Evolutionary conservation across 2,797 vertebrate species (phyloP), one percentile per base, ranked within the genome.

Genomic region (Tachyglossus aculeatus): DNA sequence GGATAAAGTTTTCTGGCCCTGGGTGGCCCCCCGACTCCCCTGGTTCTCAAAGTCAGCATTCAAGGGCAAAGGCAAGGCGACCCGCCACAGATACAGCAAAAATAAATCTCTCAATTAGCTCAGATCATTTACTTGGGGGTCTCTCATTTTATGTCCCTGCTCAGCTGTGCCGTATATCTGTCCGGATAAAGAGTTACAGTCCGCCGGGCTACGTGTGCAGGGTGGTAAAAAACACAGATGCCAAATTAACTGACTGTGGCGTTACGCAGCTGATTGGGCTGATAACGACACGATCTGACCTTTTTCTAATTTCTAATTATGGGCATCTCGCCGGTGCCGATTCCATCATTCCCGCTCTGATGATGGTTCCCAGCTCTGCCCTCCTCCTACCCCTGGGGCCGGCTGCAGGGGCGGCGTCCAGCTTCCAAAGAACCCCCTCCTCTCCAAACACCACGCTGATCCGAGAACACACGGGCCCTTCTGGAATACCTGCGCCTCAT

Each of bases 141-240:
- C 91, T 91, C 76, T 93, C 94, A 93, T 95, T 96, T 92, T 87
- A 94, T 93, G 93, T 91, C 90, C 88, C 92, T 88, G 91, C 93
- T 93, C 89, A 7, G 69, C 90, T 88, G 88, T 83, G 66, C 81
- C 90, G 92, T 94, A 94, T 96, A 95, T 95, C 94, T 94, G 94
- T 95, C 95, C 92, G 34, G 88, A 89, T 90, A 93, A 95, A 95
- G 94, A 96, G 93, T 96, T 95, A 95, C 94, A 94, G 95, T 93
- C 94, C 87, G 81, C 78, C 13, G 89, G 89, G 83, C 89, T 83
- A 94, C 86, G 89, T 93, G 94, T 90, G 53, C 84, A 69, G 93
- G 94, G 93, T 96, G 95, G 94, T 98, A 97, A 99, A 98, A 95
- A 96, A 96, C 95, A 96, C 96, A 98, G 96, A 98, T 96, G 97